Conservation (phyloP, 2,113 vertebrate species). For the Catharus bicknelli region DNA sequence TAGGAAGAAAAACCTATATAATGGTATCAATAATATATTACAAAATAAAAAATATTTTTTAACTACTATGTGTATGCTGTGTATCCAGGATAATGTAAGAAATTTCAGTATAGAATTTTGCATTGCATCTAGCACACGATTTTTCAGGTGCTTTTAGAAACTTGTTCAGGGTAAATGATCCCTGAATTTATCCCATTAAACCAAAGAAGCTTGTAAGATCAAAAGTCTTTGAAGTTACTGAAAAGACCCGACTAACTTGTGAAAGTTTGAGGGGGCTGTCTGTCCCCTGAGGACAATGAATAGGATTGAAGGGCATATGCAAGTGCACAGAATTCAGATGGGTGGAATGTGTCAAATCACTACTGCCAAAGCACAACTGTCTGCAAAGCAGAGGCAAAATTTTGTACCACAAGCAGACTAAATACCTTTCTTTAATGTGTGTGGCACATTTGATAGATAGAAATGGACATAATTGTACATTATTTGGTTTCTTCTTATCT, state of each 20-base stretch:
- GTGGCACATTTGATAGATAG: background rate
- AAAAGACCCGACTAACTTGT: background rate
- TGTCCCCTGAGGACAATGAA: background rate
- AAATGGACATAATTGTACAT: background rate
- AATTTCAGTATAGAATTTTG: background rate
- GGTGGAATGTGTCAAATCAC: background rate
- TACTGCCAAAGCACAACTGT: background rate
- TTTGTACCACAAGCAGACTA: background rate
- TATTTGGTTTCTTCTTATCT: background rate
- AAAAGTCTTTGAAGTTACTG: background rate
- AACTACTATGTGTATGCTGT: background rate
- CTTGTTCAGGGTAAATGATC: background rate
- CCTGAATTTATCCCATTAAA: background rate
- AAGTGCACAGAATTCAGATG: background rate
- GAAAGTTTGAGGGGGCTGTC: background rate
- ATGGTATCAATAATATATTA: background rate
- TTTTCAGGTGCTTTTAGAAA: background rate
- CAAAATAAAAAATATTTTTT: background rate
- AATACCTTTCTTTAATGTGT: background rate
- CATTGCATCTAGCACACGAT: background rate
- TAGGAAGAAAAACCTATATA: background rate
- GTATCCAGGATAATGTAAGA: background rate
- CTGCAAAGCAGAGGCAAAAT: background rate
- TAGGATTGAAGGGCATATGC: background rate
- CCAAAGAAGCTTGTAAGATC: background rate